A percentile compares a stretch with the other conserved stretches of the same genome.
Conservation (phyloP, 2,113 vertebrate genomes). For the Rousettus leschenaultii region DNA sequence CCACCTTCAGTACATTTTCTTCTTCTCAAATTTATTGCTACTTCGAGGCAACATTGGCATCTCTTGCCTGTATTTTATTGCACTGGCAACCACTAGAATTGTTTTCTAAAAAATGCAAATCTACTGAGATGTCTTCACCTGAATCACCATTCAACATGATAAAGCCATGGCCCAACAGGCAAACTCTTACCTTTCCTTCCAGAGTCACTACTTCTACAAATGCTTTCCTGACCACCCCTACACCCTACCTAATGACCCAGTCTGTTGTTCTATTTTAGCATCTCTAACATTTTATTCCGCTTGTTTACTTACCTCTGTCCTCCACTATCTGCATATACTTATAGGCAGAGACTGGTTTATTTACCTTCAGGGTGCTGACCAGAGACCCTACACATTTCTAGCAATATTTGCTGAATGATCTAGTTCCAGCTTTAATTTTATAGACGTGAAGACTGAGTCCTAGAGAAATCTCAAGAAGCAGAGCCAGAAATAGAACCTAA, state of each 20-base stretch:
- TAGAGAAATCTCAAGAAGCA: conserved; percentile 23
- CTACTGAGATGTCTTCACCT: neutral
- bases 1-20: conserved; percentile 3
- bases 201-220: neutral
- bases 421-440: conserved; percentile 27
- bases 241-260: neutral
- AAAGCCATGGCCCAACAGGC: neutral
- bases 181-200: conserved; percentile 23
- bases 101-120: conserved; percentile 8
- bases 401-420: conserved; percentile 11
- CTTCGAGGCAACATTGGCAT: neutral
- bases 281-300: neutral
- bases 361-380: neutral
- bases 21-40: conserved; percentile 1
- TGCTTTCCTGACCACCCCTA: neutral
- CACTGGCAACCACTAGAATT: conserved; percentile 4
- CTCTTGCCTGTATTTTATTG: neutral
- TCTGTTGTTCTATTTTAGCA: neutral
- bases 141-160: neutral
- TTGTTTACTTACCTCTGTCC: neutral
- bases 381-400: neutral
- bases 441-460: conserved; percentile 10
- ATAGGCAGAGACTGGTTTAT: neutral
- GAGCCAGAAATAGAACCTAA: conserved; percentile 16
- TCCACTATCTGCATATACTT: neutral